These are phyloP conservation scores for Sander lucioperca DNA, from an alignment of 2,113 vertebrate species.

Conservation along the genomic window DNA sequence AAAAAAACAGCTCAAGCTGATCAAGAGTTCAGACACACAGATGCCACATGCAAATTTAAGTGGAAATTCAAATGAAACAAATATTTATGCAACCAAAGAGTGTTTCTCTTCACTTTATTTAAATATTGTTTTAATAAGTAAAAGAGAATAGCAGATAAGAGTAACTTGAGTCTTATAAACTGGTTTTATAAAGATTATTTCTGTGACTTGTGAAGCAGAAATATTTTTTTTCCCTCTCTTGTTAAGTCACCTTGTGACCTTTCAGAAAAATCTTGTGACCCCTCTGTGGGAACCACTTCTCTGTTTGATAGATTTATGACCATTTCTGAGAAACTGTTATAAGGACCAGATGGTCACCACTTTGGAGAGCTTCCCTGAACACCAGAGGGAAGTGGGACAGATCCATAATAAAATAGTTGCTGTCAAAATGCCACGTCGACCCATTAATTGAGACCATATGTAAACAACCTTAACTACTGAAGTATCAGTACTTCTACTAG, in stretches of 20 bases:
- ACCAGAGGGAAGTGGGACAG: slow-evolving; percentile 1
- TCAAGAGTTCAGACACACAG: slow-evolving; percentile 1
- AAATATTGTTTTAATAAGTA: background rate
- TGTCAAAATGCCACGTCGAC: background rate
- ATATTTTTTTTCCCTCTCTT: background rate
- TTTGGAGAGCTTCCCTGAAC: background rate
- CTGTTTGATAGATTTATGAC: background rate
- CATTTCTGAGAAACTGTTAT: background rate
- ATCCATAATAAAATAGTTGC: background rate
- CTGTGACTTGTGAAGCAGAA: background rate
- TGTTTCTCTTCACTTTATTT: background rate
- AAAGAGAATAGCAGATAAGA: background rate
- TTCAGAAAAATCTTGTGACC: background rate
- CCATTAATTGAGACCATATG: background rate
- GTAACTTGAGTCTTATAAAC: background rate
- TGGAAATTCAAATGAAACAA: background rate
- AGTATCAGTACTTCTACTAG: background rate
- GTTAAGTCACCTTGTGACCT: background rate
- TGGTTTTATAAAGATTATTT: background rate
- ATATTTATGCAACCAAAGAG: background rate
- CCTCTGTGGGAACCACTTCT: background rate
- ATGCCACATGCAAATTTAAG: background rate
- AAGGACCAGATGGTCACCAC: background rate
- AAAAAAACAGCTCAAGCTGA: background rate
- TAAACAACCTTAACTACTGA: background rate